Conservation (phyloP, 2,888 invertebrate genomes). For the Trichopria drosophilae region DNA sequence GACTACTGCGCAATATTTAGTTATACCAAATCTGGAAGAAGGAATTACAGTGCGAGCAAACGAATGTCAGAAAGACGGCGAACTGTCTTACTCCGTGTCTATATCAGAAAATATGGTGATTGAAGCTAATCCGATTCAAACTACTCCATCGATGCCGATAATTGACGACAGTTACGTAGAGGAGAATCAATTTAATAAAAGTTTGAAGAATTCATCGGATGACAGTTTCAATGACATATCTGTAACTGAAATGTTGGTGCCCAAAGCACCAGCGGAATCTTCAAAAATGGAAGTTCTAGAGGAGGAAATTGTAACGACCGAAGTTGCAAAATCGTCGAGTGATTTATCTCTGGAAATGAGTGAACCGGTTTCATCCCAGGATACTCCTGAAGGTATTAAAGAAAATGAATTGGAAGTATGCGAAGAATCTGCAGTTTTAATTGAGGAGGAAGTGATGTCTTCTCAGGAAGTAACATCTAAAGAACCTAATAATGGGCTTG, state of each 20-base stretch:
- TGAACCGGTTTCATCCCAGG: constrained; percentile 5
- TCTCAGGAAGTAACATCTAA: constrained; percentile 32
- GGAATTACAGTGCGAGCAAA: constrained; percentile 39
- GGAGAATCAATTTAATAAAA: constrained; percentile 38
- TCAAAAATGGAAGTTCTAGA: constrained; percentile 26
- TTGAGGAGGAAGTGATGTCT: constrained; percentile 5
- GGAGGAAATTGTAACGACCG: constrained; percentile 32
- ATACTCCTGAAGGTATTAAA: constrained; percentile 5
- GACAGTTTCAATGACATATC: constrained; percentile 42
- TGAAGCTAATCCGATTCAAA: constrained; percentile 44
- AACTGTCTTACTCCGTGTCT: constrained; percentile 50
- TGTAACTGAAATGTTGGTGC: constrained; percentile 46
- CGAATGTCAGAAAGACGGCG: constrained; percentile 35
- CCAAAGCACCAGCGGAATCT: constrained; percentile 36
- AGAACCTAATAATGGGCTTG: constrained; percentile 27
- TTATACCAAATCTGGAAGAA: constrained; percentile 44
- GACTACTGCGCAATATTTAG: constrained; percentile 44
- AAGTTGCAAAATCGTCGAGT: constrained; percentile 21
- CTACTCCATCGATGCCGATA: constrained; percentile 55
- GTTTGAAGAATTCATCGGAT: constrained; percentile 35
- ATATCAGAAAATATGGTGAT: constrained; percentile 46
- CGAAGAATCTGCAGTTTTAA: no score
- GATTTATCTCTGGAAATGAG: no score
- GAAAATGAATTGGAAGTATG: constrained; percentile 1
- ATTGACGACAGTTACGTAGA: constrained; percentile 53